Percentiles rank a stretch among this genome's conserved stretches.
phyloP scores from a whole-genome alignment of 2,888 invertebrate species.

The Drosophila cracens region DNA sequence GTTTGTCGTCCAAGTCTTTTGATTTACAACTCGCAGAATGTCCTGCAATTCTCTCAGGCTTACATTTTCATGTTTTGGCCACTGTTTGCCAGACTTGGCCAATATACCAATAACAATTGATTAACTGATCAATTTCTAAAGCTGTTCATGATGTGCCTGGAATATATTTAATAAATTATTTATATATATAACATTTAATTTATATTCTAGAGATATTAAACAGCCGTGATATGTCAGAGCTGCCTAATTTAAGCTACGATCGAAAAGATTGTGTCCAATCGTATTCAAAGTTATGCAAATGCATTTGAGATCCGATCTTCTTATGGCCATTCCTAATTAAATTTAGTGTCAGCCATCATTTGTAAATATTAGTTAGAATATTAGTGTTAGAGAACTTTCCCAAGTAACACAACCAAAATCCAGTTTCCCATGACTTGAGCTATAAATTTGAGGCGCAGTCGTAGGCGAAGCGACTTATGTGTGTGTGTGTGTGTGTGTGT shows the following conservation, averaged over 20 bases:
- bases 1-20: slow-evolving; percentile 58
- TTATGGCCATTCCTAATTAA: neutral
- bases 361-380: neutral
- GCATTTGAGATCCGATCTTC: neutral
- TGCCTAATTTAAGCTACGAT: neutral
- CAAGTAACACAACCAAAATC: neutral
- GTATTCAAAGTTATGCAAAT: slow-evolving; percentile 12
- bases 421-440: slow-evolving; percentile 7
- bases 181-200: neutral
- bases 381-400: slow-evolving; percentile 21
- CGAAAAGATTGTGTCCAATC: neutral
- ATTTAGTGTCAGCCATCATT: neutral
- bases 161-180: neutral
- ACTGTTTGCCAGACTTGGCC: neutral
- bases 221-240: neutral
- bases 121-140: neutral
- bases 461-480: slow-evolving; percentile 36
- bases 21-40: slow-evolving; percentile 24
- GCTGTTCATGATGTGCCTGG: neutral
- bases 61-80: neutral
- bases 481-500: slow-evolving; percentile 7
- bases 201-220: neutral
- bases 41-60: slow-evolving; percentile 39
- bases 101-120: neutral
- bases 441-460: slow-evolving; percentile 10